phyloP scores from a whole-genome alignment of 1,140 invertebrate genomes.

The Rhyacophila brunnea region DNA sequence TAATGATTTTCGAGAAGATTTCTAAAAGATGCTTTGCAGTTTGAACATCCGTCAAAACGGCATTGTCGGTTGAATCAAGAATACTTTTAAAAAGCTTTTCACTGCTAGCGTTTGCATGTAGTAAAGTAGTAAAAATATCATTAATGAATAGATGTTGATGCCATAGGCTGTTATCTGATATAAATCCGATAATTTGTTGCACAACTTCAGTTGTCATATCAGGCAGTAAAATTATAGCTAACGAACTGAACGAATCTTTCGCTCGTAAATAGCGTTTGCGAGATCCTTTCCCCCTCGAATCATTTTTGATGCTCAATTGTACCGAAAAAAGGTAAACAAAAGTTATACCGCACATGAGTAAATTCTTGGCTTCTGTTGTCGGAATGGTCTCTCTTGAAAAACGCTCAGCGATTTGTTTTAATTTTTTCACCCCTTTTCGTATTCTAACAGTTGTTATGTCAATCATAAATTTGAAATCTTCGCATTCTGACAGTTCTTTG shows the following conservation, averaged over 20 bases:
- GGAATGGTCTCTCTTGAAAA: too few species aligned
- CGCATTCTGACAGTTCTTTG: too few species aligned
- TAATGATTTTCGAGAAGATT: not conserved
- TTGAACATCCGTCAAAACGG: not conserved
- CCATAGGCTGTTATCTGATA: conserved; percentile 4
- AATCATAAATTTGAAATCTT: too few species aligned
- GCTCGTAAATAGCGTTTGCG: not conserved
- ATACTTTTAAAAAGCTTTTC: conserved; percentile 1
- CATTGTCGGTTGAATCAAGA: conserved; percentile 1
- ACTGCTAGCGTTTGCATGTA: not conserved
- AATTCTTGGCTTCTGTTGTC: not conserved
- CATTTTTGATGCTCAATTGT: not conserved
- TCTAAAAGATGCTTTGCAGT: conserved; percentile 9
- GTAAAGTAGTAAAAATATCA: conserved; percentile 5
- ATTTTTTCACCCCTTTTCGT: too few species aligned
- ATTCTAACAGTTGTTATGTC: too few species aligned
- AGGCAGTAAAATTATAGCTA: not conserved
- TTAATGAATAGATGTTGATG: not conserved
- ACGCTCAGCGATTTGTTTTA: too few species aligned
- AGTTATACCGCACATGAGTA: not conserved
- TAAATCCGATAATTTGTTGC: not conserved
- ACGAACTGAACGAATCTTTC: not conserved
- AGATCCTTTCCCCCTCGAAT: conserved; percentile 1
- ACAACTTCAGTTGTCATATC: not conserved
- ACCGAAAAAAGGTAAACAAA: conserved; percentile 10